These are phyloP conservation scores for Cyaniris semiargus DNA, from an alignment of 2,888 invertebrate genomes.

Conservation along the genomic window DNA sequence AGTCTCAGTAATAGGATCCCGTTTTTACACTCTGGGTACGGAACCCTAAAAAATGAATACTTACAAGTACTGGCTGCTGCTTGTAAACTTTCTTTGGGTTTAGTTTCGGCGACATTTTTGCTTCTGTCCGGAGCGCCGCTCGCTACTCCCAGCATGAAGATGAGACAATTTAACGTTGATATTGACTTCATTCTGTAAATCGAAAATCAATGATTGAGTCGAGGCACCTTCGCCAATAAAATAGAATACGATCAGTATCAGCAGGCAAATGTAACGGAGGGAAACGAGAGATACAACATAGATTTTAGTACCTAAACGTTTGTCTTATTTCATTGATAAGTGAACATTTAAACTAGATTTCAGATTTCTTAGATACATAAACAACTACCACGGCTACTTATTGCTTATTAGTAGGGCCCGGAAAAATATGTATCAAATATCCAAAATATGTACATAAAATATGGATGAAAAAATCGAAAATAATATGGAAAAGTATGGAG, in stretches of 20 bases:
- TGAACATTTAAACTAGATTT: background rate
- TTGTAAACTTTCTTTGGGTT: slow-evolving; percentile 26
- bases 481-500: no score
- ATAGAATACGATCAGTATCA: background rate
- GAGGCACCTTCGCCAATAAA: background rate
- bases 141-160: slow-evolving; percentile 13
- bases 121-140: slow-evolving; percentile 1
- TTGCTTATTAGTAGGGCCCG: no score
- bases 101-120: slow-evolving; percentile 18
- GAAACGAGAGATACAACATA: background rate
- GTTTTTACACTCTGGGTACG: no score
- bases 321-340: background rate
- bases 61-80: slow-evolving; percentile 36
- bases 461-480: no score
- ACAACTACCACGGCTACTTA: no score
- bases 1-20: no score
- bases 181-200: slow-evolving; percentile 26
- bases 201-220: background rate
- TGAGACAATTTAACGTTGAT: slow-evolving; percentile 32
- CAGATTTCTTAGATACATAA: no score
- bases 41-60: background rate
- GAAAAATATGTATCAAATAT: no score
- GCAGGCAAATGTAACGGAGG: background rate
- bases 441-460: no score
- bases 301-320: background rate